phyloP scores from a whole-genome alignment of 2,888 invertebrate species.

The Isotomurus palustris region DNA sequence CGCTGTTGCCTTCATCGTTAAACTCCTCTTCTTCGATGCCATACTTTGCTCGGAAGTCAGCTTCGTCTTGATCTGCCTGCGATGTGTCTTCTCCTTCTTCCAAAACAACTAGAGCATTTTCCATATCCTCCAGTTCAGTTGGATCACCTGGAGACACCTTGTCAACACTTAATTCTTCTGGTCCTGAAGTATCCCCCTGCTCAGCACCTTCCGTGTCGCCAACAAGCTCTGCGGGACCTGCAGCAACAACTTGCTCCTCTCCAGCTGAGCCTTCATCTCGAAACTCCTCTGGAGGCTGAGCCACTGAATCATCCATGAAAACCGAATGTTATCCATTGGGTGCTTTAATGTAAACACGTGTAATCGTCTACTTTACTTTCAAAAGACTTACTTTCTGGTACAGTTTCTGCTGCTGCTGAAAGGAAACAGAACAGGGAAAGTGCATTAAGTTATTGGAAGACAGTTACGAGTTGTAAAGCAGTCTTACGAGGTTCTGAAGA shows the following conservation, averaged over 20 bases:
- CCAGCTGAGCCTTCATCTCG: not conserved
- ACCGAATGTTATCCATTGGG: too few species aligned
- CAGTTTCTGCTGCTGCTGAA: too few species aligned
- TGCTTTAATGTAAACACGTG: too few species aligned
- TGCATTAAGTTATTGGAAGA: too few species aligned
- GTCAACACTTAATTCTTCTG: not conserved
- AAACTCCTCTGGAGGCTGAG: too few species aligned
- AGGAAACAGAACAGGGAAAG: too few species aligned
- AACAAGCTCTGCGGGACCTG: not conserved
- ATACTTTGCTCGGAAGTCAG: constrained; percentile 21
- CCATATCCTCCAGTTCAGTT: not conserved
- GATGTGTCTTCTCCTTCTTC: constrained; percentile 4
- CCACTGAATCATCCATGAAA: too few species aligned
- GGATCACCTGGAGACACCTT: not conserved
- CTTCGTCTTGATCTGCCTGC: constrained; percentile 17
- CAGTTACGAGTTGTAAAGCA: too few species aligned
- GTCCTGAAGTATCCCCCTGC: not conserved
- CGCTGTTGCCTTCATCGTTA: constrained; percentile 25
- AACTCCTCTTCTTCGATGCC: constrained; percentile 20
- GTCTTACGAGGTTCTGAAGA: too few species aligned
- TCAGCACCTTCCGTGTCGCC: not conserved
- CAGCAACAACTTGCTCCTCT: not conserved
- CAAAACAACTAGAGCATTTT: not conserved
- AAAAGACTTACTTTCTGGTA: too few species aligned
- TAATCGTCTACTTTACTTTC: too few species aligned